Percentiles rank a stretch among this genome's conserved stretches.
phyloP scores from a whole-genome alignment of 2,797 vertebrate species.

The Trichosurus vulpecula region DNA sequence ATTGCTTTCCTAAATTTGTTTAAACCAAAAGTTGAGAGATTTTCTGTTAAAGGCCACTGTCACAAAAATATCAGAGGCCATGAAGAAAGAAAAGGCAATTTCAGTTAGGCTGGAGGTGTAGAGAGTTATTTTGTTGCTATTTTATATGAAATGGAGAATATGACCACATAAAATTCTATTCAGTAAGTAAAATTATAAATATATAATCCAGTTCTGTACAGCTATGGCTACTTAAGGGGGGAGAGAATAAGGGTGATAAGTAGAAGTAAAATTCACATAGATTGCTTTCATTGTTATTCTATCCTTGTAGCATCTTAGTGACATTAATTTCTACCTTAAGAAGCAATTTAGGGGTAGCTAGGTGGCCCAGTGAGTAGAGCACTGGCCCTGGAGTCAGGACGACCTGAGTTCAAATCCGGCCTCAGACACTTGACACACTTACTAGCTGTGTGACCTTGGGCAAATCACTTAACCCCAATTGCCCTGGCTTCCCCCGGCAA shows the following conservation, averaged over 20 bases:
- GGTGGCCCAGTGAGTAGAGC: too few species aligned
- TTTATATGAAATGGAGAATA: not conserved
- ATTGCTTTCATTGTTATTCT: not conserved
- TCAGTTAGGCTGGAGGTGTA: not conserved
- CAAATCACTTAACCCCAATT: too few species aligned
- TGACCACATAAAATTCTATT: not conserved
- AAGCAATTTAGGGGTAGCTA: not conserved
- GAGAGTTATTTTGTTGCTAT: not conserved
- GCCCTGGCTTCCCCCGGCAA: too few species aligned
- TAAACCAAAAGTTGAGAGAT: constrained; percentile 4
- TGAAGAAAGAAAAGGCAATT: not conserved
- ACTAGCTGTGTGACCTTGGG: too few species aligned
- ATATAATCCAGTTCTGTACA: not conserved
- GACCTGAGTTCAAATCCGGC: too few species aligned
- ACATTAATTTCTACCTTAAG: not conserved
- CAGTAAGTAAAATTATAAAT: not conserved
- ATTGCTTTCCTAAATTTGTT: constrained; percentile 36
- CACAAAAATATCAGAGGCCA: not conserved
- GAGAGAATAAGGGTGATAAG: not conserved
- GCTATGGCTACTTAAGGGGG: not conserved
- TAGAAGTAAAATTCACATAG: not conserved
- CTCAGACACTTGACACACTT: too few species aligned
- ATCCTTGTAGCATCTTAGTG: not conserved
- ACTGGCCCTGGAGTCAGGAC: too few species aligned
- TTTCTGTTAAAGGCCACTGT: not conserved